phyloP scores from a whole-genome alignment of 2,888 invertebrate genomes.

The Philaethria dido region DNA sequence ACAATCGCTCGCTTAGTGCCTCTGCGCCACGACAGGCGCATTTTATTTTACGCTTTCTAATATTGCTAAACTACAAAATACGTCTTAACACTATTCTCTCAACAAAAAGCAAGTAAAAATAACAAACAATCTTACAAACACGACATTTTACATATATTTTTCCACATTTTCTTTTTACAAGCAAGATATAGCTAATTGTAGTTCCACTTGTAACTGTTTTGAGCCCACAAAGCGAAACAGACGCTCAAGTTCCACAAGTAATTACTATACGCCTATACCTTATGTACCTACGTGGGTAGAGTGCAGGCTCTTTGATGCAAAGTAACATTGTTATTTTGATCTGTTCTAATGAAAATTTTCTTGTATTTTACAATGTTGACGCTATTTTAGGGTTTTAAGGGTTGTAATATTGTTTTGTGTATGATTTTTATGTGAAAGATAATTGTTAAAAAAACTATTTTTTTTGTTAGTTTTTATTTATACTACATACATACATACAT shows the following conservation, averaged over 20 bases:
- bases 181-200: conserved; percentile 32
- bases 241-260: conserved; percentile 31
- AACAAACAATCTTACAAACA: not conserved
- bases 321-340: conserved; percentile 9
- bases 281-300: not conserved
- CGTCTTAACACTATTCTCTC: not conserved
- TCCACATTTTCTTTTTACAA: conserved; percentile 1
- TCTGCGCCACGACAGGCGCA: no score
- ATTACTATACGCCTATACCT: conserved; percentile 26
- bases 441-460: no score
- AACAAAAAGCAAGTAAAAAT: not conserved
- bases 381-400: not conserved
- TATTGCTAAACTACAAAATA: no score
- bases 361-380: not conserved
- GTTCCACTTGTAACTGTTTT: conserved; percentile 21
- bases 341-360: conserved; percentile 6
- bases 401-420: no score
- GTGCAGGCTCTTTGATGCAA: conserved; percentile 6
- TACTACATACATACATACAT: no score
- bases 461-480: no score
- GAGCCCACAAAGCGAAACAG: conserved; percentile 34
- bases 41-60: not conserved
- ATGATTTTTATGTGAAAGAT: no score
- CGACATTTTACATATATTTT: not conserved
- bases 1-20: no score